Percentiles rank a stretch among this genome's conserved stretches.
Evolutionary conservation across 2,888 invertebrate species (phyloP).

Genomic region (Fissipunctia ypsillon): DNA sequence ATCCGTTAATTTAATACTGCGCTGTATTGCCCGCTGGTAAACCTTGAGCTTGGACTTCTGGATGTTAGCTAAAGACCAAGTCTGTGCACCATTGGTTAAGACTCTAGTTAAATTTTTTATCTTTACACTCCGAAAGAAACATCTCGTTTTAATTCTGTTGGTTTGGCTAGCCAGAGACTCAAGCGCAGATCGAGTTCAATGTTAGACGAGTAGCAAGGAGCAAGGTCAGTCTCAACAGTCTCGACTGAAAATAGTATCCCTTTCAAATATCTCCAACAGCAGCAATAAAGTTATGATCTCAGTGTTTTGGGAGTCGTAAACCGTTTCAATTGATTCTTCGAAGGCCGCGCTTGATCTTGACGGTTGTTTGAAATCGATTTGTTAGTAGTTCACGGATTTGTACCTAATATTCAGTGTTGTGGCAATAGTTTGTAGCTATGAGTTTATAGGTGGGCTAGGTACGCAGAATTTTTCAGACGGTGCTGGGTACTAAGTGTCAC

Average conservation of each 20-base stretch:
- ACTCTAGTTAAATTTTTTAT: no score
- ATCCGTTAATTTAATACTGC: not conserved
- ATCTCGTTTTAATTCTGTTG: not conserved
- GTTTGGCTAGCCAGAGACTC: constrained; percentile 10
- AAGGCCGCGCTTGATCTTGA: constrained; percentile 11
- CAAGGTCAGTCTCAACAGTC: constrained; percentile 25
- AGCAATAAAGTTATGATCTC: constrained; percentile 43
- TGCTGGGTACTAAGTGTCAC: constrained; percentile 47
- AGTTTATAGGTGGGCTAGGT: not conserved
- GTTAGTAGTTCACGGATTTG: constrained; percentile 24
- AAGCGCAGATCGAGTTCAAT: constrained; percentile 31
- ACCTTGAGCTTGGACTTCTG: no score
- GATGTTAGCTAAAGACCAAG: no score
- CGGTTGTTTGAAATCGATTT: constrained; percentile 29
- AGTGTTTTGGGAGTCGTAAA: constrained; percentile 48
- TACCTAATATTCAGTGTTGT: constrained; percentile 4
- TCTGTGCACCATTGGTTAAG: no score
- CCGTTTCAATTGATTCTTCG: constrained; percentile 43
- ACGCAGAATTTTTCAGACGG: constrained; percentile 18
- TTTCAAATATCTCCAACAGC: constrained; percentile 28
- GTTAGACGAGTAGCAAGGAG: constrained; percentile 10
- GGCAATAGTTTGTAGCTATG: constrained; percentile 1
- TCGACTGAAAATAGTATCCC: constrained; percentile 40
- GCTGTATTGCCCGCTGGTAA: no score
- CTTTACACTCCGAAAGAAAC: no score